Percentiles rank a stretch among this genome's conserved stretches.
Evolutionary conservation across 2,888 invertebrate species (phyloP).

Genomic region (Brachypalpus laphriformis): DNA sequence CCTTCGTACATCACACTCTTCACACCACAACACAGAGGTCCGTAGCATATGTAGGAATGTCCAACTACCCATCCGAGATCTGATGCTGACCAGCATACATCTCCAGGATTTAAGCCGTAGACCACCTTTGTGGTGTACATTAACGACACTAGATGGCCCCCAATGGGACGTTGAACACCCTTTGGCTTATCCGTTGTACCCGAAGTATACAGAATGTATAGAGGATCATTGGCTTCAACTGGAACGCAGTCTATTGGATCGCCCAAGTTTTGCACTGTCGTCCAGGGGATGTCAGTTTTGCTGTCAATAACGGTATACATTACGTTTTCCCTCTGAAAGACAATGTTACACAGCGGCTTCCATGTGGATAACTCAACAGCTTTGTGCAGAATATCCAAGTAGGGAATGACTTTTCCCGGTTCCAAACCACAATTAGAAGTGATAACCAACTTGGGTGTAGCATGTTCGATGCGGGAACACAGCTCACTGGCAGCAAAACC

Average conservation of each 20-base stretch:
- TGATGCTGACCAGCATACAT: slow-evolving; percentile 95
- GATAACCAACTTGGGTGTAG: slow-evolving; percentile 93
- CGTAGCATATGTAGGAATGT: slow-evolving; percentile 97
- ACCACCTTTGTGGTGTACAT: slow-evolving; percentile 93
- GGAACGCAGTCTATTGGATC: slow-evolving; percentile 91
- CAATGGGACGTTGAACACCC: slow-evolving; percentile 94
- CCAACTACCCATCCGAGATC: slow-evolving; percentile 94
- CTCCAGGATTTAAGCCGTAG: slow-evolving; percentile 91
- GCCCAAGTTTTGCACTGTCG: slow-evolving; percentile 86
- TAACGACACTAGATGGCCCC: slow-evolving; percentile 93
- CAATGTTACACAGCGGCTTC: slow-evolving; percentile 91
- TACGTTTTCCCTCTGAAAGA: slow-evolving; percentile 90
- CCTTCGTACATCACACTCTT: slow-evolving; percentile 95
- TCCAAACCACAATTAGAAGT: slow-evolving; percentile 96
- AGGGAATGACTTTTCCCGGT: slow-evolving; percentile 89
- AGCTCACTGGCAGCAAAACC: slow-evolving; percentile 96
- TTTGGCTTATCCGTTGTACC: slow-evolving; percentile 90
- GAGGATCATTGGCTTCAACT: slow-evolving; percentile 93
- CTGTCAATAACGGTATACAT: slow-evolving; percentile 85
- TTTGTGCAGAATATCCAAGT: slow-evolving; percentile 81
- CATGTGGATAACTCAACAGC: slow-evolving; percentile 89
- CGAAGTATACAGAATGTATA: slow-evolving; percentile 96
- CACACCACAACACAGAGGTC: slow-evolving; percentile 90
- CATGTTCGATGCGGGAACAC: slow-evolving; percentile 93
- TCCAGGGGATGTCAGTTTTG: slow-evolving; percentile 90